phyloP scores from a whole-genome alignment of 2,888 invertebrate genomes.

The Cordilura impudica region DNA sequence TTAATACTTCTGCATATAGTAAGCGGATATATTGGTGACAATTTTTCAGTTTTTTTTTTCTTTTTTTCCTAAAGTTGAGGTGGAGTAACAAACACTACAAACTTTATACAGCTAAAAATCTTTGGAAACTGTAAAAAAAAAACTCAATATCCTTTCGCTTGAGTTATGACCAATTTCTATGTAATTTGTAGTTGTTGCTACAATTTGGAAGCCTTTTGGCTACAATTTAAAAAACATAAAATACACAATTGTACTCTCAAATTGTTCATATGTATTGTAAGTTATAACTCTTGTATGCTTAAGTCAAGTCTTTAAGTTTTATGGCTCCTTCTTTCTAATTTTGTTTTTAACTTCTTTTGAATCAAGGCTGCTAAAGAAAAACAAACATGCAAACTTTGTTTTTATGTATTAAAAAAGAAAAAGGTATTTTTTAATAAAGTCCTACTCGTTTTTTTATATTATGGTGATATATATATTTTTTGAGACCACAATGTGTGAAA shows the following conservation, averaged over 20 bases:
- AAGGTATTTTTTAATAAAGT: conserved; percentile 53
- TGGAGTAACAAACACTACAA: conserved; percentile 47
- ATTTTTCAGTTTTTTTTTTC: conserved; percentile 34
- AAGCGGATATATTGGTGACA: conserved; percentile 49
- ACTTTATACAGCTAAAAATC: no score
- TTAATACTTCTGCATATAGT: conserved; percentile 30
- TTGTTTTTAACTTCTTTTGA: no score
- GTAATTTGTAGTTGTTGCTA: no score
- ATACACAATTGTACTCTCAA: no score
- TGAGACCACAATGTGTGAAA: conserved; percentile 50
- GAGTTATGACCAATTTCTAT: no score
- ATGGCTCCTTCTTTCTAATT: no score
- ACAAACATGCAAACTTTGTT: conserved; percentile 10
- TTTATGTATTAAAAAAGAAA: conserved; percentile 40
- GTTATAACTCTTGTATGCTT: no score
- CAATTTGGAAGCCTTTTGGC: not conserved
- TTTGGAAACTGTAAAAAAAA: no score
- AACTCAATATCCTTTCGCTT: no score
- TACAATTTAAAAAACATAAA: not conserved
- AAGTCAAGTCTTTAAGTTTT: no score
- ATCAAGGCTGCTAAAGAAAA: no score
- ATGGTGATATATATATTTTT: conserved; percentile 36
- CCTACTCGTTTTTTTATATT: conserved; percentile 37
- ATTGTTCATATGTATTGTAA: no score
- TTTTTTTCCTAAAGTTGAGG: conserved; percentile 47